Base-by-base conservation (phyloP, 2,113 vertebrate genomes). In the Pteropus alecto region DNA sequence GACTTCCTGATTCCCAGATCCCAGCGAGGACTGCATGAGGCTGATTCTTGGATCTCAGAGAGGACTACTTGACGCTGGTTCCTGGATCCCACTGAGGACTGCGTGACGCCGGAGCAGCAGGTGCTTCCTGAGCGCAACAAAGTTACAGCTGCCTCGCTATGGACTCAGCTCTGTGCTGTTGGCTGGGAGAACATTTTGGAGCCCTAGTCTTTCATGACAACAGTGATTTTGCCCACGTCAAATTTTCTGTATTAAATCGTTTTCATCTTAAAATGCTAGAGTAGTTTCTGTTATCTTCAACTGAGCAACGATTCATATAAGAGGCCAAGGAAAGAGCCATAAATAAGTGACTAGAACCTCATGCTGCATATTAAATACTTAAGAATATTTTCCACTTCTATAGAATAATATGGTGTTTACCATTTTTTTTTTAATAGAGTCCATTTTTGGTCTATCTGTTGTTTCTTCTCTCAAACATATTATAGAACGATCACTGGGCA, bases 31-130 rank as follows among this genome's bases (percentile, higher is more conserved):
- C 48, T 14, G 10, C 15, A 21, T 54, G 19, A 78, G 13, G 48
- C 48, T 51, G 48, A 15, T 51, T 51, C 48, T 15, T 3, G 48
- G 13, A 51, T 51, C 48, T 15, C 48, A 1, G 13, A 14, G 48
- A 14, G 48, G 48, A 51, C 48, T 51, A 13, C 12, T 13, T 51
- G 48, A 51, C 13, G 48, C 79, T 15, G 28, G 15, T 33, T n/a
- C 43, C 41, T 28, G 33, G 81, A 61, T 16, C 30, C 54, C 56
- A 48, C 26, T 13, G 51, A 35, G 24, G 51, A 28, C 38, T 22
- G 13, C 2, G 1, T 1, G 38, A 26, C 1, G 1, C 48, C 6
- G 7, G 1, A 3, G 9, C 13, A 33, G 7, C 46, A 46, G 33
- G 48, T 16, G 35, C 48, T 61, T 60, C 77, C 30, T 28, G 43